phyloP scores from a whole-genome alignment of 2,113 vertebrate genomes.

The Cyanistes caeruleus region DNA sequence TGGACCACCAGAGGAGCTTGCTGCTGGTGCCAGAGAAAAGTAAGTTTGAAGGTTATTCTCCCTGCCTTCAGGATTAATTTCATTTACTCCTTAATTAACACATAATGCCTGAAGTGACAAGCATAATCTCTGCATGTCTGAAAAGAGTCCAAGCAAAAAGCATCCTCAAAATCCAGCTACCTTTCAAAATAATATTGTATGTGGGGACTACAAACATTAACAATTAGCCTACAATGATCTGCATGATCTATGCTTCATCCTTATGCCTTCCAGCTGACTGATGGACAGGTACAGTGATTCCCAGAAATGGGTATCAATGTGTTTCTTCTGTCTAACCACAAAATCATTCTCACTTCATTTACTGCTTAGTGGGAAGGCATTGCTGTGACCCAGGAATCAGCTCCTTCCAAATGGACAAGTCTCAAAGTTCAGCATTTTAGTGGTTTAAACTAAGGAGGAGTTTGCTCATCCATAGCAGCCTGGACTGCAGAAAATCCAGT shows the following conservation, averaged over 20 bases:
- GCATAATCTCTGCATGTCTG: background rate
- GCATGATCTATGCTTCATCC: background rate
- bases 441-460: constrained; percentile 22
- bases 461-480: constrained; percentile 58
- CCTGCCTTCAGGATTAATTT: constrained; percentile 6
- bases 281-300: background rate
- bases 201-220: background rate
- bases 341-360: constrained; percentile 51
- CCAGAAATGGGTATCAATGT: background rate
- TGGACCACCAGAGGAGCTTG: background rate
- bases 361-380: constrained; percentile 47
- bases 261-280: background rate
- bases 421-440: constrained; percentile 52
- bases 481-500: constrained; percentile 51
- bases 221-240: background rate
- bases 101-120: background rate
- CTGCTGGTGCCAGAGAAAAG: background rate
- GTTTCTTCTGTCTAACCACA: constrained; percentile 9
- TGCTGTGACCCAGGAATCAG: constrained; percentile 23
- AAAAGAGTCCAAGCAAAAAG: background rate
- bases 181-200: background rate
- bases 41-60: background rate
- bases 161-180: background rate
- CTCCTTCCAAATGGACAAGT: constrained; percentile 24
- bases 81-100: constrained; percentile 13